Evolutionary conservation across 2,113 vertebrate species (phyloP), one percentile per base, ranked within the genome.

Genomic region (Crotalus viridis): DNA sequence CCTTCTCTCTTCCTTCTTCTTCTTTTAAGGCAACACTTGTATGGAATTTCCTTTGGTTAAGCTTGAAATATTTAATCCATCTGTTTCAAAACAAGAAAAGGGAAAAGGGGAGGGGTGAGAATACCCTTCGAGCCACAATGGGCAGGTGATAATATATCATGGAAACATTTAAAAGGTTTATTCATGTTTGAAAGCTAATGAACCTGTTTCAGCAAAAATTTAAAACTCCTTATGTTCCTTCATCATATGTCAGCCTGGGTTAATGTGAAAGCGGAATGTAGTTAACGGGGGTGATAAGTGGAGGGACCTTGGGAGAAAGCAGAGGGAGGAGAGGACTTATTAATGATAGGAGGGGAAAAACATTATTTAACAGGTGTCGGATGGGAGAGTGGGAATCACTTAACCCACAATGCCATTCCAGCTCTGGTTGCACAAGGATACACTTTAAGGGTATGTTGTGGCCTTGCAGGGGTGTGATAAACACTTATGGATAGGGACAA

Each of bases 91-190:
- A 85, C 33, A 39, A 81, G 7, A 19, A 39, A 33, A 33, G 5
- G 4, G 5, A 5, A 2, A 3, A 81, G 1, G 12, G 0, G 22
- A 1, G n/a, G 12, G 26, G 48, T n/a, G 12, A 69, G n/a, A 64
- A 87, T 54, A 87, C 95, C 91, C 94, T 96, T 94, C 95, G 93
- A 94, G 96, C 95, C 96, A 97, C 97, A 95, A 96, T 94, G 95
- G 92, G 98, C 98, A 98, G 98, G 98, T 98, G 98, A 98, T 97
- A 97, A 98, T 96, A 96, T 94, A 97, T 95, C 92, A 94, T 96
- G 96, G 97, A 97, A 97, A 97, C 97, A 97, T 97, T 97, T 97
- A 97, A 95, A 96, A 96, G 94, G 95, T 97, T 97, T 97, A 95
- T 97, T 97, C 90, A 61, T 93, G 96, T 94, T 96, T 92, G 89